Evolutionary conservation across 2,888 invertebrate species (phyloP), one percentile per base, ranked within the genome.

Genomic region (Agrotis puta): DNA sequence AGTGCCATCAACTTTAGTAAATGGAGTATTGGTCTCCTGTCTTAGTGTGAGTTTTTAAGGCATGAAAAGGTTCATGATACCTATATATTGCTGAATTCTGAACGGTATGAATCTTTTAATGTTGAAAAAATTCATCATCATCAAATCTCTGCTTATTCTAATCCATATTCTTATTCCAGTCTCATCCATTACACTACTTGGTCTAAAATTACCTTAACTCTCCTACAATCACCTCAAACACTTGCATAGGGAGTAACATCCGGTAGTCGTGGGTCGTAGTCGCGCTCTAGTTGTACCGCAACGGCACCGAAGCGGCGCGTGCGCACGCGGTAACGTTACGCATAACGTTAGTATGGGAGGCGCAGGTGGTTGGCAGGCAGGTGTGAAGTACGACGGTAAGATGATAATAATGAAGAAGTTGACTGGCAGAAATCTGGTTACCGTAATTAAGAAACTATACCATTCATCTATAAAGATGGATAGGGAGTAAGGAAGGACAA

Each of bases 281-380:
- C 73, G 43, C 70, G 83, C 80, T 83, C 83, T 83, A 80, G 27
- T 83, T 83, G 24, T 69, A 39, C 9, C 18, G 75, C 76, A 73
- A 72, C 72, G 62, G 54, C 65, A 74, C 20, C 62, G 18, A n/a
- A 50, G 39, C 43, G 27, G 66, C 56, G 45, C 54, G 66, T 56
- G 69, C 79, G 79, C 59, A 62, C 69, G 54, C 58, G 68, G 57
- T 51, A 45, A 43, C 39, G 68, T 33, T 57, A 72, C 74, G 70
- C 75, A 64, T 71, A 64, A 65, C 54, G 53, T 64, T 65, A 65
- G n/a, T n/a, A 54, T 16, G 13, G 54, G n/a, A 43, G 27, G 22
- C 54, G 13, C 56, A 33, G 27, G 51, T 24, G 53, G 0, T 39
- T 18, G 18, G 18, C 39, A 7, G 7, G 18, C 3, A 45, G 43